Evolutionary conservation across 2,888 invertebrate species (phyloP).

Genomic region (Cylloceria caligata): DNA sequence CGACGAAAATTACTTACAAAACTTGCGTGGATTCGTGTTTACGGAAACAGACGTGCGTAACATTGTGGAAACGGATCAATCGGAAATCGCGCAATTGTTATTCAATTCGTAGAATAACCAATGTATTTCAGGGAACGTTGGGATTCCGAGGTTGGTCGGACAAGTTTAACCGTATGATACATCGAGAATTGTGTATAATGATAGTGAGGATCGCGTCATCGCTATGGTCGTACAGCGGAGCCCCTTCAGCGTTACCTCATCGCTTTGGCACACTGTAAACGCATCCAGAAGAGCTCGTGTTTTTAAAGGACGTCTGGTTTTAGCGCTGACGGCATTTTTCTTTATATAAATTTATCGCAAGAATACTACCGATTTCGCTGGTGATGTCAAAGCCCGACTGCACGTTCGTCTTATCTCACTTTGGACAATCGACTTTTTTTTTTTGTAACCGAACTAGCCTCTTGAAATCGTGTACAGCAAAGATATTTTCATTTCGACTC

Average conservation of each 20-base stretch:
- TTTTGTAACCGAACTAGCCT: not conserved
- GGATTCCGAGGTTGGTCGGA: conserved; percentile 22
- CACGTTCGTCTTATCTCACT: not conserved
- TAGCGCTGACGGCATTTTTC: conserved; percentile 75
- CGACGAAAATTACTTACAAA: not conserved
- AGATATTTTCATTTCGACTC: too few species aligned
- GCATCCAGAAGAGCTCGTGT: conserved; percentile 46
- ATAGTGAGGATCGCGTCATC: conserved; percentile 68
- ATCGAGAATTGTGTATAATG: conserved; percentile 29
- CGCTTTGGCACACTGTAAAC: conserved; percentile 43
- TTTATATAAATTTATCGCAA: conserved; percentile 58
- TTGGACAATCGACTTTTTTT: conserved; percentile 18
- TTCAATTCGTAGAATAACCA: conserved; percentile 47
- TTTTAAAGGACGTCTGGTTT: conserved; percentile 75
- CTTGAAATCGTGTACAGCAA: not conserved
- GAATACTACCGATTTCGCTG: conserved; percentile 32
- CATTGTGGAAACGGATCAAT: conserved; percentile 25
- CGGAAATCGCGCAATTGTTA: conserved; percentile 41
- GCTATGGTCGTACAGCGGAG: conserved; percentile 53
- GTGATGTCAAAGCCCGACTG: conserved; percentile 22
- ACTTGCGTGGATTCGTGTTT: not conserved
- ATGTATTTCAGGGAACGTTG: conserved; percentile 38
- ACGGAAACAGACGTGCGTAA: not conserved
- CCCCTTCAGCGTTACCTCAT: conserved; percentile 65
- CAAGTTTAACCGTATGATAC: conserved; percentile 22